Conservation (phyloP, 2,888 invertebrate genomes). For the Nomada fabriciana region DNA sequence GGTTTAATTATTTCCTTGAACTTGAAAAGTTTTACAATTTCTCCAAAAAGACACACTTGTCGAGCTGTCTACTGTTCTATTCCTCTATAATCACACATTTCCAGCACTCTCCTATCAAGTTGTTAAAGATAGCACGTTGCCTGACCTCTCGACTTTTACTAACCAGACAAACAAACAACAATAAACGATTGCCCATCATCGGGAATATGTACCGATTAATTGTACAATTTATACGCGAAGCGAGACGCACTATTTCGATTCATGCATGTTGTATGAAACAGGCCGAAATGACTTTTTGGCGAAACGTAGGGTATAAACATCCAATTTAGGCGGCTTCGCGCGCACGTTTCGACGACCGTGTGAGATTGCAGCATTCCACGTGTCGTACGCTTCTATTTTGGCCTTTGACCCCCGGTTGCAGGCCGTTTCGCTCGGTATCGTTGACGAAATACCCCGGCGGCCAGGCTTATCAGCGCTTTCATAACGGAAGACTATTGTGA, state of each 20-base stretch:
- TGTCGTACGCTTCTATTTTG: conserved; percentile 38
- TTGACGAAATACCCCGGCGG: conserved; percentile 57
- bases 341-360: conserved; percentile 33
- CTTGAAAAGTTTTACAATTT: neutral
- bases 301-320: conserved; percentile 2
- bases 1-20: neutral
- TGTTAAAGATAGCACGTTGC: neutral
- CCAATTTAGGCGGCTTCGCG: conserved; percentile 9
- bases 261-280: neutral
- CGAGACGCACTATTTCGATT: neutral
- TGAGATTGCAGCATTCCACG: conserved; percentile 38
- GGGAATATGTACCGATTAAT: neutral
- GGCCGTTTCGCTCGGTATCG: conserved; percentile 44
- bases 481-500: conserved; percentile 39
- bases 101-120: neutral
- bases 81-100: neutral
- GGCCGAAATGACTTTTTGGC: neutral
- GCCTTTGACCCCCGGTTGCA: conserved; percentile 45
- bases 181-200: neutral
- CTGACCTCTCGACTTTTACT: neutral
- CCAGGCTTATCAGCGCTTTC: conserved; percentile 55
- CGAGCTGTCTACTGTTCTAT: neutral
- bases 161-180: neutral
- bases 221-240: neutral
- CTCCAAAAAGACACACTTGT: neutral